Base-by-base conservation (phyloP, 1,140 invertebrate species). In the Bombus fervidus region DNA sequence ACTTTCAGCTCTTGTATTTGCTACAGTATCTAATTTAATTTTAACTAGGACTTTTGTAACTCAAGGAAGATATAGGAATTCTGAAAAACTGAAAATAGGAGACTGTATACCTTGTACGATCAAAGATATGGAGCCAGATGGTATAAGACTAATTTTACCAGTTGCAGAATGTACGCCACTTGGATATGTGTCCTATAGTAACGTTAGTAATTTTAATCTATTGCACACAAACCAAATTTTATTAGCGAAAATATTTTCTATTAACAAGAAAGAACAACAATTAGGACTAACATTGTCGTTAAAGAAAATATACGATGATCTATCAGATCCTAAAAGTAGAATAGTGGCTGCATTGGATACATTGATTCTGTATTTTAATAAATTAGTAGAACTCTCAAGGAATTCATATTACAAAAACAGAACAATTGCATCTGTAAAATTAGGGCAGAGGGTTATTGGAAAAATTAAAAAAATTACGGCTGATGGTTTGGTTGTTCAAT, bases 391-490 rank as follows among this genome's bases (percentile, higher is more conserved):
- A 73, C 79, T 95, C 13, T 84, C 91, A 0, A 81, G 87, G 3
- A 87, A 93, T 68, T 12, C 87, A 22, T 92, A 87, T 76, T 93
- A 92, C 9, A 81, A 89, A 1, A 86, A 80, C 3, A 93, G 85
- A n/a, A 87, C 92, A 0, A 91, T 95, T 47, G 90, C 90, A 0
- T 80, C 75, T 3, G 80, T 92, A 1, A 84, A 69, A 41, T 84
- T 95, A 8, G 94, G 94, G 8, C 91, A 95, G 73, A 88, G 83
- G 73, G 66, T 95, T 3, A 73, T 34, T 9, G 94, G 94, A 8
- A 87, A 74, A 8, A 79, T 95, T 6, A 88, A 41, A 41, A 41
- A 41, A 41, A 10, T 41, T 41, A 41, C 39, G 39, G 39, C 39
- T 41, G 1, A 41, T 41, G 39, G 39, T 10, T 41, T 37, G 37